Evolutionary conservation across 2,797 vertebrate genomes (phyloP), one percentile per base, ranked within the genome.

Genomic region (Micrastur ruficollis): DNA sequence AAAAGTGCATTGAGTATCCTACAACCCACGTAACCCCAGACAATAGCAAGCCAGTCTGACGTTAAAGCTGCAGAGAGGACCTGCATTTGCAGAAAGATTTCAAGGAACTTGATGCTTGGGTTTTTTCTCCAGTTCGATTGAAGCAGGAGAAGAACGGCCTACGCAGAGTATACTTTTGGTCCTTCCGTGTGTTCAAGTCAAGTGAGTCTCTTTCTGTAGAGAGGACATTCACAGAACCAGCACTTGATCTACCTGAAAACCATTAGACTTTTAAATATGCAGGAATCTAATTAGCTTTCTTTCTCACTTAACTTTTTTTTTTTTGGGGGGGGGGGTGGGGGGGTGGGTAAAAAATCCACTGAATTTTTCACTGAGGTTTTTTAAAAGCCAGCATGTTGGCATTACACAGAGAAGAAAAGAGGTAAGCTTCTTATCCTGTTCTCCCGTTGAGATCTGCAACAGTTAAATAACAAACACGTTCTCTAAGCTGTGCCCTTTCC

Each of bases 261-360:
- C 87, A 70, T 93, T 89, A 94, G 94, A 97, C 96, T 96, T 96
- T 91, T 96, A 97, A 94, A 97, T 97, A 96, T 94, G 95, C 97
- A 97, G 97, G 81, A 97, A 96, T 95, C 63, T 53, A 97, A 74
- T 86, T 66, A 95, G 86, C 82, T 95, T 93, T 91, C 95, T 96
- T 97, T 94, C 86, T 96, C 86, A 94, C 56, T 18, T 92, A 81
- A 78, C 19, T 68, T 88, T 80, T 90, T 90, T 83, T 27, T 52
- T 3, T 0, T 3, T 15, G 9, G 79, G 25, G 15, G 14, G 10
- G 9, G 10, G 16, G 9, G 12, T 31, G 10, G 22, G 12, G 17
- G 12, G 1, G 62, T 29, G 34, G 36, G 38, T 80, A 92, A 92
- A 91, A 86, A 86, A 76, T 80, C 67, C 92, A 86, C 95, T 6